These are phyloP conservation scores for Cylloceria caligata DNA, from an alignment of 2,888 invertebrate species.

Conservation along the genomic window DNA sequence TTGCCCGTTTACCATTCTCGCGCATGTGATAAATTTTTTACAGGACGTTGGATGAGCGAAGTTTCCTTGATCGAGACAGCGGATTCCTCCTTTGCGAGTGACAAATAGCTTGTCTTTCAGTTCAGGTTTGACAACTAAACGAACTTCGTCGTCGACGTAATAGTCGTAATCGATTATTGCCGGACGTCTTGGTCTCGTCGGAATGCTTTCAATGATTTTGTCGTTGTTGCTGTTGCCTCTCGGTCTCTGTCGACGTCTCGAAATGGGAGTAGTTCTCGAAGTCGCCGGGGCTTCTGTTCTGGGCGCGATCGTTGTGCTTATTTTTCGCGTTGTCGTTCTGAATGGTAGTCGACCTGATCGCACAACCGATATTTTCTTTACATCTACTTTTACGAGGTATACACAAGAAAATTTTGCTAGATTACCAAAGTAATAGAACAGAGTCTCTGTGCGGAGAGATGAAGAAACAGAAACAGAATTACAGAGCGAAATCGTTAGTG, in stretches of 20 bases:
- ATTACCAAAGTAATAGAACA: neutral
- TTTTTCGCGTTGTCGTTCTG: constrained; percentile 81
- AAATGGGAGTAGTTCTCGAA: constrained; percentile 71
- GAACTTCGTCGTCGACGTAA: constrained; percentile 88
- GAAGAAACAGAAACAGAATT: constrained; percentile 12
- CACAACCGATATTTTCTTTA: constrained; percentile 45
- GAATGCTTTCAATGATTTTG: constrained; percentile 56
- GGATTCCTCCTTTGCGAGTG: constrained; percentile 88
- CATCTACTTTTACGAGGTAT: constrained; percentile 5
- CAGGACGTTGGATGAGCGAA: constrained; percentile 96
- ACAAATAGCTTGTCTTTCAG: constrained; percentile 87
- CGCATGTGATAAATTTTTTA: constrained; percentile 96
- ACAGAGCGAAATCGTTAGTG: constrained; percentile 53
- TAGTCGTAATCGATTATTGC: constrained; percentile 88
- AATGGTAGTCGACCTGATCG: constrained; percentile 78
- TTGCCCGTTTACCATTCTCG: constrained; percentile 91
- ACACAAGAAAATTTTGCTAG: neutral
- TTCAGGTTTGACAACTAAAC: constrained; percentile 86
- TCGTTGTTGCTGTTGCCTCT: constrained; percentile 63
- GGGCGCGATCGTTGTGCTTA: constrained; percentile 82
- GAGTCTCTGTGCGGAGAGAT: constrained; percentile 17
- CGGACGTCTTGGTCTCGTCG: constrained; percentile 79
- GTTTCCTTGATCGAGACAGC: constrained; percentile 95
- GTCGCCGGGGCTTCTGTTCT: constrained; percentile 73
- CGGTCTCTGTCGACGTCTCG: constrained; percentile 73